Conservation (phyloP, 2,113 vertebrate genomes). For the Antigone vipio region DNA sequence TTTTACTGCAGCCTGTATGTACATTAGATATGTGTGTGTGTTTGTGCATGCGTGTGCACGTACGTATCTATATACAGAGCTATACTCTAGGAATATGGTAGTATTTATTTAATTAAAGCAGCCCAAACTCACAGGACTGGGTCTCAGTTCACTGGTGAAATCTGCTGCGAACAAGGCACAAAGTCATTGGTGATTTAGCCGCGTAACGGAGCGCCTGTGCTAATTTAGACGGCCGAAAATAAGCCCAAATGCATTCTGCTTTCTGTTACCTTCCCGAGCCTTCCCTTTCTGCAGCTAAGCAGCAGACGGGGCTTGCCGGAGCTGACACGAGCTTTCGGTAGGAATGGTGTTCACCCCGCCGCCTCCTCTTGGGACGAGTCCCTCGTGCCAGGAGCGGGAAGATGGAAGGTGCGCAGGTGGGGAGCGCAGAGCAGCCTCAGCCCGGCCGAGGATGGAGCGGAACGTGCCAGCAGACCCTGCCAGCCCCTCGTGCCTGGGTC, state of each 20-base stretch:
- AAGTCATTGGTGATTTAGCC: neutral
- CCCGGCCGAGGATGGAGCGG: accelerated
- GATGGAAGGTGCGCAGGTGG: neutral
- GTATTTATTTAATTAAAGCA: neutral
- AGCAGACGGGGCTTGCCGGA: neutral
- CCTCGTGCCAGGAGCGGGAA: neutral
- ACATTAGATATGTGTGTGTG: neutral
- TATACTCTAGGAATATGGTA: accelerated
- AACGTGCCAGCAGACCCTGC: neutral
- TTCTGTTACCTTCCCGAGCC: neutral
- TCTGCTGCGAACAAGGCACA: neutral
- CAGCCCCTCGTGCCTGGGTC: neutral
- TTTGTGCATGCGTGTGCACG: accelerated
- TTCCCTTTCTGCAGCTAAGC: neutral
- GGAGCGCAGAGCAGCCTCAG: neutral
- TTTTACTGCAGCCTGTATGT: neutral
- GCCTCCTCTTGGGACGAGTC: neutral
- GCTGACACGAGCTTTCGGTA: accelerated
- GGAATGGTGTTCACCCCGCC: neutral
- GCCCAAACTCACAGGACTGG: neutral
- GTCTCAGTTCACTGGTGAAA: neutral
- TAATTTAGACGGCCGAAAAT: neutral
- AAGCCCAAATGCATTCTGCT: neutral
- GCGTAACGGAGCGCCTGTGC: accelerated
- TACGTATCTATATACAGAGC: neutral